Base-by-base conservation (phyloP, 2,888 invertebrate species). In the Branchellion lobata region DNA sequence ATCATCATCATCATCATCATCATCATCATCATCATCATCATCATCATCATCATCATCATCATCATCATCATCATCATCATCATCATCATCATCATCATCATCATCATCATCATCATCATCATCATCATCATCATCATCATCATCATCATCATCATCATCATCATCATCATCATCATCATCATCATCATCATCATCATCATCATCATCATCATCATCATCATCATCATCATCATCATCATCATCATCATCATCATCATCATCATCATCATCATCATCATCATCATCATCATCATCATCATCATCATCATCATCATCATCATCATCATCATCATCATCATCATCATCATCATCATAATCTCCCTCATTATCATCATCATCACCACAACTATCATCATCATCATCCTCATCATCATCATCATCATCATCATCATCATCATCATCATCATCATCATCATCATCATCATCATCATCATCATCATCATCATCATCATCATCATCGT, bases 231-330 rank as follows among this genome's bases (percentile, higher is more conserved):
- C 81, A 80, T 80, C 80, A 80, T 77, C 81, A 81, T 78, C 77
- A 80, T 78, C 78, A 80, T 75, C 80, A 77, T 69, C 80, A 69
- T 53, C 65, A 69, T 71, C 33, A 71, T 79, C 79, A 31, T 73
- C 73, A 71, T 71, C 78, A 40, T 69, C 78, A 71, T 69, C 78
- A 71, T 69, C 40, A 78, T 78, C 76, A 78, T 80, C 80, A 80
- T 81, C 74, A 80, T 80, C 80, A 80, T 81, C 78, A 78, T 81
- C 80, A 80, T 81, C 80, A 69, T 78, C 78, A 81, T 81, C 80
- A 80, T 78, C 74, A 80, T 78, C 80, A 80, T 81, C 78, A 78
- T 80, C 78, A 80, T 81, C 78, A 78, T 81, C 80, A 78, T 81
- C 80, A 77, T 76, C 80, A 71, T 78, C 61, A 71, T 29, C 71